These are phyloP conservation scores for Montipora foliosa DNA, from an alignment of 64 coral and sea anemone genomes.

Conservation along the genomic window DNA sequence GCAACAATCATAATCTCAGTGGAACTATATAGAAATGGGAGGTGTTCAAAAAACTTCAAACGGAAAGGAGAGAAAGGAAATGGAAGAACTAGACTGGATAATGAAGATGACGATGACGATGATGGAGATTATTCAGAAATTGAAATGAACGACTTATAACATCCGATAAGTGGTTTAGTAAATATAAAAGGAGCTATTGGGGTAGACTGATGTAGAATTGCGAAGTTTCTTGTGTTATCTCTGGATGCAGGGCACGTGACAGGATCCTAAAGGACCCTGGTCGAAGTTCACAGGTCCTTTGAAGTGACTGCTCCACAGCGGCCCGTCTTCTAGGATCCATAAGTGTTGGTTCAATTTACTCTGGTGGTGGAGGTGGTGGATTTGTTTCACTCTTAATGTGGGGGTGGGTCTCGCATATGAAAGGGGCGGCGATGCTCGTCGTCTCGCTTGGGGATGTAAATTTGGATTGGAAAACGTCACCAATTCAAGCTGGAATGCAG, in stretches of 20 bases:
- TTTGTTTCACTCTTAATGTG: too few species aligned
- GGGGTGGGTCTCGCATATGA: too few species aligned
- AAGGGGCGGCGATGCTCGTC: too few species aligned
- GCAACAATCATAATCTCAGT: constrained; percentile 90
- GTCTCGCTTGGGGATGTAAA: too few species aligned
- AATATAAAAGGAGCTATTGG: not conserved
- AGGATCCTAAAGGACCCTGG: not conserved
- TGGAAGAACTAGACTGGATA: constrained; percentile 52
- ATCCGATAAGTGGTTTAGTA: not conserved
- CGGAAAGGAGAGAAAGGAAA: constrained; percentile 61
- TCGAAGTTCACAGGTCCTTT: not conserved
- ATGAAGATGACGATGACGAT: constrained; percentile 59
- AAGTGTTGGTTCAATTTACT: not conserved
- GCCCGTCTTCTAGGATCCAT: not conserved
- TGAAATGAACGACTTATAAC: constrained; percentile 73
- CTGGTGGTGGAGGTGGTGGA: too few species aligned
- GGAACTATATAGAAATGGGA: constrained; percentile 93
- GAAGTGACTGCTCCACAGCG: not conserved
- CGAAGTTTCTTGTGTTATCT: too few species aligned
- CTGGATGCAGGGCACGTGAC: not conserved
- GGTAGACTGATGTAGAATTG: not conserved
- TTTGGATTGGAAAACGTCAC: too few species aligned
- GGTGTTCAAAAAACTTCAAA: constrained; percentile 70
- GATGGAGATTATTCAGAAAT: constrained; percentile 74
- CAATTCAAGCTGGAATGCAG: too few species aligned